Base-by-base conservation (phyloP, 2,113 vertebrate species). In the Trematocara stigmaticum region DNA sequence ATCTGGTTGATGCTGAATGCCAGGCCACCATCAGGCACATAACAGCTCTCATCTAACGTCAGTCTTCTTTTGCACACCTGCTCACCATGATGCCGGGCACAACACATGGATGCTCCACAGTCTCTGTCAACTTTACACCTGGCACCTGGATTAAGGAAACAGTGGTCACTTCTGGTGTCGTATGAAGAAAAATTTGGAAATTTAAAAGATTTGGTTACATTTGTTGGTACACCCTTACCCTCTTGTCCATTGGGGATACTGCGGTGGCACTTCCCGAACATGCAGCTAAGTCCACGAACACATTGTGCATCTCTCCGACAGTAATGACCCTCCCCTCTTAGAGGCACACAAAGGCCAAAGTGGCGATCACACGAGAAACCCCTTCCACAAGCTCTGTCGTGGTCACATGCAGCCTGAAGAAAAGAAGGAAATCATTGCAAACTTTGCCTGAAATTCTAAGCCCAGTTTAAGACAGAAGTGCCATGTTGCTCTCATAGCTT, bases 1-100 rank as follows among this genome's bases (percentile, higher is more conserved):
- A 97, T 94, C 90, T 98, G 97, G 95, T 98, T 98, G 81, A 98
- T 96, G 94, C 97, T 98, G 95, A 97, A 97, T 2, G 97, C 97
- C 81, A 98, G 89, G 0, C 97, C 97, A 0, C 97, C 97, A 7
- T 97, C 97, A 0, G 97, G 97, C 0, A 98, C 95, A 1, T 94
- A 97, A 93, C 97, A 98, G 86, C 92, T 95, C 76, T 97, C 95
- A 0, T 91, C 95, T 4, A 87, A 85, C 0, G 47, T 81, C 88
- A 97, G 91, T 2, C 96, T 95, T 12, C 90, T 93, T 82, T 97
- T 97, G 91, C 97, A 98, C 52, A 98, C 95, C n/a, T 87, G 93
- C 84, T 98, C 97, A 0, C 97, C 97, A 16, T 98, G 97, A 88
- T 95, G 96, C 16, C 97, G 96, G 0, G 97, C 97, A 1, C 97